phyloP scores from a whole-genome alignment of 2,888 invertebrate species.

The Patella caerulea region DNA sequence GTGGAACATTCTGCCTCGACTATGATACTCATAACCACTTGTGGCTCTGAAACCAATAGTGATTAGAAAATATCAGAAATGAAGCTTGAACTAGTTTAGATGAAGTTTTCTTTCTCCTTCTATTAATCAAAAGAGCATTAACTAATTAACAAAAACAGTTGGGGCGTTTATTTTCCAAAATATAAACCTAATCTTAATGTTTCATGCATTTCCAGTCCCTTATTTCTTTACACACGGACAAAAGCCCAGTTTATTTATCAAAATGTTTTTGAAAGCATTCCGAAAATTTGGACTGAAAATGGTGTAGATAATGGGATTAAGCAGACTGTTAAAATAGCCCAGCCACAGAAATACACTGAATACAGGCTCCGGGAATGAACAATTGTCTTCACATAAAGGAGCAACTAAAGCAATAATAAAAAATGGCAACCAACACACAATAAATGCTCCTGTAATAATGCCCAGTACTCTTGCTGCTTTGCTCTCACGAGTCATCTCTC shows the following conservation, averaged over 20 bases:
- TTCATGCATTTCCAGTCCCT: no score
- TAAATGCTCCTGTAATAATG: slow-evolving; percentile 90
- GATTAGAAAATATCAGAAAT: no score
- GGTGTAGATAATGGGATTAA: slow-evolving; percentile 94
- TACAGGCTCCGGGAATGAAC: slow-evolving; percentile 66
- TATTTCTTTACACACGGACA: no score
- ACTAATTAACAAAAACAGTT: no score
- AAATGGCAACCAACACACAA: slow-evolving; percentile 95
- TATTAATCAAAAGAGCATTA: no score
- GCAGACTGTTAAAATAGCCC: slow-evolving; percentile 91
- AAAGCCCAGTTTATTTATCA: slow-evolving; percentile 69
- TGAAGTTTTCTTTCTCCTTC: no score
- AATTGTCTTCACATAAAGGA: slow-evolving; percentile 81
- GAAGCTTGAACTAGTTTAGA: no score
- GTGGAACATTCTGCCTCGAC: no score
- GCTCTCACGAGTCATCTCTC: slow-evolving; percentile 70
- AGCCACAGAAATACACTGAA: slow-evolving; percentile 80
- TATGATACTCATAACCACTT: no score
- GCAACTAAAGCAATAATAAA: slow-evolving; percentile 89
- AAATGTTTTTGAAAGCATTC: slow-evolving; percentile 88
- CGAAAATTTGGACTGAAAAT: slow-evolving; percentile 94
- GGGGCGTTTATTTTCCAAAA: no score
- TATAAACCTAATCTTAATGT: no score
- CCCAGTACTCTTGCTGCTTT: slow-evolving; percentile 71
- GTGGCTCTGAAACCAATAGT: no score